These are phyloP conservation scores for Mycalesis mineus DNA, from an alignment of 2,888 invertebrate species.

Conservation along the genomic window DNA sequence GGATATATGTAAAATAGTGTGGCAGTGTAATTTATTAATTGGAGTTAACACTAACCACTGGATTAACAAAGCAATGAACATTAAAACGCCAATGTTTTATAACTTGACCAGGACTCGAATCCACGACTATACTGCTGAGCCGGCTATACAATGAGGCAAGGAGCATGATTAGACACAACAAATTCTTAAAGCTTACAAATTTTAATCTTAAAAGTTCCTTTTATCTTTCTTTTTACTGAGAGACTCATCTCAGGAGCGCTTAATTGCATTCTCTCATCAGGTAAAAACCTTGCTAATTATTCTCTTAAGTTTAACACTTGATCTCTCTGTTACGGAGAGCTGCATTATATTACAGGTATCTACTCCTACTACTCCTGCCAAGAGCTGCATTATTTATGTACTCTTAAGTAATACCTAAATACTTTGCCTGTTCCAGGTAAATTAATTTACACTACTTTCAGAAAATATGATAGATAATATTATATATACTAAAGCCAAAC, in stretches of 20 bases:
- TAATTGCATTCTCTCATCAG: constrained; percentile 28
- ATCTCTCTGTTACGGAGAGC: constrained; percentile 36
- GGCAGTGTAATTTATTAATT: no score
- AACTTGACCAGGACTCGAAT: no score
- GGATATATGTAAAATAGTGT: no score
- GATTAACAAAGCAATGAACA: no score
- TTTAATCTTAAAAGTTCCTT: constrained; percentile 7
- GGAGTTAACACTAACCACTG: no score
- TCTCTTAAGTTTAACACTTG: constrained; percentile 53
- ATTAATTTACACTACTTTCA: neutral
- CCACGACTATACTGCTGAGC: no score
- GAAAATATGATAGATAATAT: no score
- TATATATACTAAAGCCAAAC: no score
- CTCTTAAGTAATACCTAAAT: neutral
- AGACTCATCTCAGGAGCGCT: constrained; percentile 16
- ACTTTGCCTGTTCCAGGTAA: neutral
- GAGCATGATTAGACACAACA: no score
- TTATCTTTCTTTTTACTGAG: constrained; percentile 1
- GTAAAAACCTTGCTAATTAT: constrained; percentile 48
- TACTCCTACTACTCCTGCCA: no score
- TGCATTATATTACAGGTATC: neutral
- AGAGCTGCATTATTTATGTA: neutral
- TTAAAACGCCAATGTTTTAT: no score
- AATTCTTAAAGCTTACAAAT: neutral
- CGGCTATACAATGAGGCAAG: no score